Conservation (phyloP, 2,797 vertebrate species). For the Fratercula arctica region DNA sequence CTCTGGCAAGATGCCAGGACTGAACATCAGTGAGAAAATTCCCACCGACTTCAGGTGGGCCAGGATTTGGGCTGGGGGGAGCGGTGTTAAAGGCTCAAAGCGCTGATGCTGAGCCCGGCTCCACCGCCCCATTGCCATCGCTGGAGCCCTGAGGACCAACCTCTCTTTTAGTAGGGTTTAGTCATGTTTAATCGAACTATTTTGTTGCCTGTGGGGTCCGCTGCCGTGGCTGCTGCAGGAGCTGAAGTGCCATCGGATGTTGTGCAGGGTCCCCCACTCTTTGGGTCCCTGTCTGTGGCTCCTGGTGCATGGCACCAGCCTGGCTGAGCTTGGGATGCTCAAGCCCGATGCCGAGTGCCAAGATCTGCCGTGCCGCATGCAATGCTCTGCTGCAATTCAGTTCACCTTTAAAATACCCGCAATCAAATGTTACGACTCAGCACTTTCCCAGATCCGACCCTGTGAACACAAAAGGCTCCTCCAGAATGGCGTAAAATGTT, state of each 20-base stretch:
- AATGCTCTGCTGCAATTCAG: background rate
- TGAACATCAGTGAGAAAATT: background rate
- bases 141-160: background rate
- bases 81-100: background rate
- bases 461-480: background rate
- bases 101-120: background rate
- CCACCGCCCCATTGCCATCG: background rate
- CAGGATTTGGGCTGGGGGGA: background rate
- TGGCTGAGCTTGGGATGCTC: background rate
- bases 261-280: background rate
- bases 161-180: background rate
- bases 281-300: background rate
- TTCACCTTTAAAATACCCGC: background rate
- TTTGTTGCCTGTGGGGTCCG: background rate
- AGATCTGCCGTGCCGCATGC: background rate
- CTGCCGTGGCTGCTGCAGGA: background rate
- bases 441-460: background rate
- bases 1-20: background rate
- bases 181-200: accelerated
- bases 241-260: background rate
- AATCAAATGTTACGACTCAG: background rate
- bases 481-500: background rate
- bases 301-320: background rate
- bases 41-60: background rate
- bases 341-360: background rate